Conservation (phyloP, 2,888 invertebrate genomes). For the Griposia aprilina region DNA sequence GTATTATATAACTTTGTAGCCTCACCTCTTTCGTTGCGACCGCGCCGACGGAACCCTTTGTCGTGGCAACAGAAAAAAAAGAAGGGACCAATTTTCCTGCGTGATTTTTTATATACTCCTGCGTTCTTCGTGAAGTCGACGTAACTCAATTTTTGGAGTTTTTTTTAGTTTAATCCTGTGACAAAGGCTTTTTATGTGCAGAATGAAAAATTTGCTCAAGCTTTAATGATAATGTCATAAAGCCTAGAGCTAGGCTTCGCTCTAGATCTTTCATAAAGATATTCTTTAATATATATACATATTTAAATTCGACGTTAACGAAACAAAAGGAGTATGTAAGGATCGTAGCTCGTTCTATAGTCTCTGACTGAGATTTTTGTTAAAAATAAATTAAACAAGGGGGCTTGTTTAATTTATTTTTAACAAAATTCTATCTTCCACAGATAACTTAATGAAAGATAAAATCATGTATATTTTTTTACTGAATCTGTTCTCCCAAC, state of each 20-base stretch:
- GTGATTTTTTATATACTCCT: constrained; percentile 15
- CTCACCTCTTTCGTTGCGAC: constrained; percentile 10
- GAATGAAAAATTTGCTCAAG: background rate
- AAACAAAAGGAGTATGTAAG: background rate
- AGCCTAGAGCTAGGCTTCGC: background rate
- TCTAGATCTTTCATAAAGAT: background rate
- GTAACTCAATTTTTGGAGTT: constrained; percentile 21
- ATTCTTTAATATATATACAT: background rate
- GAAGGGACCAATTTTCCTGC: background rate
- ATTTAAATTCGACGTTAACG: background rate
- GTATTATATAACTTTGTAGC: constrained; percentile 25
- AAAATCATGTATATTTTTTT: background rate
- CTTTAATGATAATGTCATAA: background rate
- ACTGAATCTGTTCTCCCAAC: constrained; percentile 2
- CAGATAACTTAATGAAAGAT: background rate
- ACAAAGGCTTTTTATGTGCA: constrained; percentile 5
- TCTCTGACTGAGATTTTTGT: too few species aligned
- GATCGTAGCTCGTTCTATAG: background rate
- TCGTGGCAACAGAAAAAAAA: constrained; percentile 31
- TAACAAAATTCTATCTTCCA: background rate
- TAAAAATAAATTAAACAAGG: too few species aligned
- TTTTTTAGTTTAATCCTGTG: constrained; percentile 21
- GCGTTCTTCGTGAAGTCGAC: constrained; percentile 7
- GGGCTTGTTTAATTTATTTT: background rate
- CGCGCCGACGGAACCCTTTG: constrained; percentile 27